Evolutionary conservation across 1,140 invertebrate species (phyloP), one percentile per base, ranked within the genome.

Genomic region (Hyles vespertilio): DNA sequence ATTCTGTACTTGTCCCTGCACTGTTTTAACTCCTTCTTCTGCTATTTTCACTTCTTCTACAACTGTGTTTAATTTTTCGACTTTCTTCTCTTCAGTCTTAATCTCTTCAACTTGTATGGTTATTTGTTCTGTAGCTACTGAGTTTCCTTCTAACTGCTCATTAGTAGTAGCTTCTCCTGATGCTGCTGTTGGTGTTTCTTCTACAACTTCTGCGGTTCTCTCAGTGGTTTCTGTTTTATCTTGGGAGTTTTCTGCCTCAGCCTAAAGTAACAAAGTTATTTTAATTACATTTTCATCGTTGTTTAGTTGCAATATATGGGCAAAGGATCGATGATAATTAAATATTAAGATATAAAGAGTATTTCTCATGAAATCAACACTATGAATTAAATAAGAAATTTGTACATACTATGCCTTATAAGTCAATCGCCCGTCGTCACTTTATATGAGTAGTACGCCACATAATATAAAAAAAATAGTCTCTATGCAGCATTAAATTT

Each of bases 1-100:
- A 57, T 78, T 70, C 11, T 75, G 63, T 0, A 72, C 68, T 56
- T 70, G 64, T 46, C 56, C 59, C 46, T 54, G 60, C 0, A 69
- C 61, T 48, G 47, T 60, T 36, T 65, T 12, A 6, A 59, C 53
- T 8, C 55, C 56, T 50, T 61, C 56, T 34, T 64, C 58, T 8
- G 64, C 61, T 1, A 65, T 54, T 11, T n/a, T 47, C 3, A 48
- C 36, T 50, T 63, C 53, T 7, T 63, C 52, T 5, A 59, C 54
- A 2, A 53, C 56, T 48, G 58, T 67, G 8, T 48, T 48, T n/a
- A 57, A 52, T 9, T 58, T 48, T 7, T 43, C 45, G 3, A 32
- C 59, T 34, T 55, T 47, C 44, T 50, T 10, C 0, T 3, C n/a
- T 48, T 48, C 58, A 4, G 51, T 59, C 5, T 59, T 43, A 5